Evolutionary conservation across 1,140 invertebrate genomes (phyloP), one percentile per base, ranked within the genome.

Genomic region (Drosophila albomicans): DNA sequence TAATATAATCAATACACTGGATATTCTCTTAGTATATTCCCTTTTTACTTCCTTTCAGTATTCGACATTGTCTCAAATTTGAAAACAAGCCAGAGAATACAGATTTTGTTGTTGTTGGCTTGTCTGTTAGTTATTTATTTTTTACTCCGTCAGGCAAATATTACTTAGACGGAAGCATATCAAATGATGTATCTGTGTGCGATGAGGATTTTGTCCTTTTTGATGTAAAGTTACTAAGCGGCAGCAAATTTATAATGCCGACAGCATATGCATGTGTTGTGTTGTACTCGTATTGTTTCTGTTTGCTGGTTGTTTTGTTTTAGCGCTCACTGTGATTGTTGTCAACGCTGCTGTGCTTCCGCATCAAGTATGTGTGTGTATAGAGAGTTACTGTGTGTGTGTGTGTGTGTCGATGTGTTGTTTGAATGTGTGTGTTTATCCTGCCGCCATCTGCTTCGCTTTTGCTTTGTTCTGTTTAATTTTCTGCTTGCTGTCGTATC

Each of bases 381-480:
- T 8, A 63, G 32, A 20, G 61, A 28, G 62, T 59, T 16, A 35
- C 16, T 59, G 70, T 61, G 41, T 56, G 25, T 52, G 15, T n/a
- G 35, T 10, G 46, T 35, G 11, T 56, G 15, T 54, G 43, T 43
- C 5, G 56, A 16, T 66, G 41, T 56, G 13, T 49, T 64, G 32
- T 72, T 43, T 61, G n/a, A 71, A 49, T 43, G 25, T 51, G 54
- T 67, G 30, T 85, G 73, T 85, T 81, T 81, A 65, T 85, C 70
- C 80, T 78, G 69, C 64, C 74, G 78, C 82, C 82, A 85, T 86
- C 82, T 85, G 81, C 48, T 81, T 78, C 68, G 66, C 78, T 71
- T 74, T 62, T 84, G 81, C 78, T 78, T 81, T 85, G 78, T 85
- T 86, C 81, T 86, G 81, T 85, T 85, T 85, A 85, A 85, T 86